Percentiles rank a stretch among this genome's conserved stretches.
phyloP scores from a whole-genome alignment of 1,140 invertebrate species.

The Luehdorfia chinensis region DNA sequence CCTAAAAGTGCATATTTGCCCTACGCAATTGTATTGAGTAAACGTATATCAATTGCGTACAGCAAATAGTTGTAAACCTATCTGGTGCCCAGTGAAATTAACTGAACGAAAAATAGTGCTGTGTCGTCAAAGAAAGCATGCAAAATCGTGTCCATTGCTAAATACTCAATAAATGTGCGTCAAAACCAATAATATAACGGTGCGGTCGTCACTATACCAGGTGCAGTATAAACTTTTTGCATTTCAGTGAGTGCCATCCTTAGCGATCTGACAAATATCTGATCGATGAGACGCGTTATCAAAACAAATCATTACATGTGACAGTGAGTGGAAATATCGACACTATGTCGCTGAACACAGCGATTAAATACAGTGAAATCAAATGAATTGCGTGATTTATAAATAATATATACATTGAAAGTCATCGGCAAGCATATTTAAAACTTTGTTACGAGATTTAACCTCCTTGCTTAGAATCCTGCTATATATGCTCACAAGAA shows the following conservation, averaged over 20 bases:
- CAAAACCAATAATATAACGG: constrained; percentile 79
- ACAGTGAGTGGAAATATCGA: constrained; percentile 79
- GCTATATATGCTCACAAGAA: constrained; percentile 73
- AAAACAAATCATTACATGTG: constrained; percentile 82
- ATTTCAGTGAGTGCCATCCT: constrained; percentile 80
- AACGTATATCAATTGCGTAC: constrained; percentile 32
- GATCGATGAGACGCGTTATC: constrained; percentile 42
- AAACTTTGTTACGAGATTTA: constrained; percentile 69
- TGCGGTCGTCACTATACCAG: constrained; percentile 80
- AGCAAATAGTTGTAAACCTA: constrained; percentile 49
- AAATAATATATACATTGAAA: constrained; percentile 52
- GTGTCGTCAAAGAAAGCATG: constrained; percentile 75
- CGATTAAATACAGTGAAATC: constrained; percentile 47
- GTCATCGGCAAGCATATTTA: constrained; percentile 69
- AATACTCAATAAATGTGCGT: constrained; percentile 79
- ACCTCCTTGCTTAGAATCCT: constrained; percentile 74
- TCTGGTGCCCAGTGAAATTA: constrained; percentile 68
- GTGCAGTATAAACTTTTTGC: constrained; percentile 78
- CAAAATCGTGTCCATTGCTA: constrained; percentile 77
- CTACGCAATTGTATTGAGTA: constrained; percentile 34
- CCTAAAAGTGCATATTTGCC: constrained; percentile 60
- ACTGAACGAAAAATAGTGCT: constrained; percentile 72
- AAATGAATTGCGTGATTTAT: constrained; percentile 43
- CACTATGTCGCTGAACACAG: constrained; percentile 39
- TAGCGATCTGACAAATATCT: constrained; percentile 44